Evolutionary conservation across 2,797 vertebrate genomes (phyloP).

Genomic region (Epinephelus coioides): DNA sequence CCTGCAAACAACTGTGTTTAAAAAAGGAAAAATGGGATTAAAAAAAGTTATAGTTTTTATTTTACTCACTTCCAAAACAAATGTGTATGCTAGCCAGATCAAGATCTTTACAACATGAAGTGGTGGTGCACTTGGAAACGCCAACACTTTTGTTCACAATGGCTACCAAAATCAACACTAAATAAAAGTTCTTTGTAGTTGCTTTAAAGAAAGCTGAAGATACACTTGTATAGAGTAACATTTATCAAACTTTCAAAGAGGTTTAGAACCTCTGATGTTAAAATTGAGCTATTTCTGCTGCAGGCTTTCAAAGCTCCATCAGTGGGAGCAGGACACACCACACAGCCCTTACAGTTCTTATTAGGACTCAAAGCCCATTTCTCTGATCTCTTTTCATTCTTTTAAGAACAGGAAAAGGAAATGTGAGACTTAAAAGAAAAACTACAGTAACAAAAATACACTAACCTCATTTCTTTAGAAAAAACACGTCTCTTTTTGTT

Average conservation of each 20-base stretch:
- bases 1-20: too few species aligned
- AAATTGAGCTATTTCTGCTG: slow-evolving; percentile 65
- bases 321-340: slow-evolving; percentile 39
- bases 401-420: slow-evolving; percentile 48
- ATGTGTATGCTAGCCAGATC: too few species aligned
- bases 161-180: too few species aligned
- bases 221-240: slow-evolving; percentile 35
- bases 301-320: slow-evolving; percentile 62
- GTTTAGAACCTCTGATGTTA: slow-evolving; percentile 52
- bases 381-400: slow-evolving; percentile 66
- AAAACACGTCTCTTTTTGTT: slow-evolving; percentile 69
- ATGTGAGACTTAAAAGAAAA: slow-evolving; percentile 32
- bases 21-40: too few species aligned
- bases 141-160: too few species aligned
- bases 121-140: too few species aligned
- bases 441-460: slow-evolving; percentile 53
- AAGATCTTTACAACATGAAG: too few species aligned
- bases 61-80: too few species aligned
- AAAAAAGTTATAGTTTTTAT: too few species aligned
- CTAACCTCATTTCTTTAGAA: slow-evolving; percentile 64
- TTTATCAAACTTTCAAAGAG: slow-evolving; percentile 62
- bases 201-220: slow-evolving; percentile 27
- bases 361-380: slow-evolving; percentile 57
- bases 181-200: too few species aligned
- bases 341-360: slow-evolving; percentile 41